Evolutionary conservation across 2,797 vertebrate genomes (phyloP).

Genomic region (Scleropages formosus): DNA sequence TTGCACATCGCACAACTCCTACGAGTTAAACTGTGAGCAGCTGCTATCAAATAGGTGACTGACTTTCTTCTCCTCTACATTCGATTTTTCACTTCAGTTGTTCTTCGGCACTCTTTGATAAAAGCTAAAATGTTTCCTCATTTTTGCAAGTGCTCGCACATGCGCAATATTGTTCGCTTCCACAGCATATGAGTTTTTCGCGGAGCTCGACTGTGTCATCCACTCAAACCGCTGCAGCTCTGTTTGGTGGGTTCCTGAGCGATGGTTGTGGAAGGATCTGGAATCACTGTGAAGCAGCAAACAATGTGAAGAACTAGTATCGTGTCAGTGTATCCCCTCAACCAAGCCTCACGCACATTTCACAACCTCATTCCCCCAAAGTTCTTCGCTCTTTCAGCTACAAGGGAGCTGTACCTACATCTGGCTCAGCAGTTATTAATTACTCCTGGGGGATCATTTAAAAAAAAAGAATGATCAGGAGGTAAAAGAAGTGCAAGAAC

Average conservation of each 20-base stretch:
- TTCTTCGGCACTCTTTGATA: not conserved
- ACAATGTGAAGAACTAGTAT: conserved; percentile 23
- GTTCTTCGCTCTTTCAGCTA: conserved; percentile 60
- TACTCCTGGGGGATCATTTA: conserved; percentile 57
- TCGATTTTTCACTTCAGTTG: not conserved
- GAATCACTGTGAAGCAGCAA: too few relatives aligned
- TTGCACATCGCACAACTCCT: not conserved
- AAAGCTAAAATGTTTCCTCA: not conserved
- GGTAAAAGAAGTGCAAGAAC: conserved; percentile 51
- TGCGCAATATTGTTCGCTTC: not conserved
- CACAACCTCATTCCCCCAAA: conserved; percentile 50
- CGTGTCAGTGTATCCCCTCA: conserved; percentile 53
- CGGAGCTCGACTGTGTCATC: not conserved
- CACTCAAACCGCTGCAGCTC: not conserved
- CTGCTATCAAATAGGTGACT: not conserved
- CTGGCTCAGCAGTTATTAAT: conserved; percentile 61
- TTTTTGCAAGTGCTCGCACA: not conserved
- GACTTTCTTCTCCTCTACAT: not conserved
- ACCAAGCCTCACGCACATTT: conserved; percentile 50
- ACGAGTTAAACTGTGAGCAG: not conserved
- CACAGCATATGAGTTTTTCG: not conserved
- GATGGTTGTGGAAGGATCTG: not conserved
- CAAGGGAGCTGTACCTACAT: conserved; percentile 57
- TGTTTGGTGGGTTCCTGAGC: not conserved
- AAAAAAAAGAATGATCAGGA: conserved; percentile 38